These are phyloP conservation scores for Cheiracanthium punctorium DNA, from an alignment of 2,888 invertebrate genomes.

Conservation along the genomic window DNA sequence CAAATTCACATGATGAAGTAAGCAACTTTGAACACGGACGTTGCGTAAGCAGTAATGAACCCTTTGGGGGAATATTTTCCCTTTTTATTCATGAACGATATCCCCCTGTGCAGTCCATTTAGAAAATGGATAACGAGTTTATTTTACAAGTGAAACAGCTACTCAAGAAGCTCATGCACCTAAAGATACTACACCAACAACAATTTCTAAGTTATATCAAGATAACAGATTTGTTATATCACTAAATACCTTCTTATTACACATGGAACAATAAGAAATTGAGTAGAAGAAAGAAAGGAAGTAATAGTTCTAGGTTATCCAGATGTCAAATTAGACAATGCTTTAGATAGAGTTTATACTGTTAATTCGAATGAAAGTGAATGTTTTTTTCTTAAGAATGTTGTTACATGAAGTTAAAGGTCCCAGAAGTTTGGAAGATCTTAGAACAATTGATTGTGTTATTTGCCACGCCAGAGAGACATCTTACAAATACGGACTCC, in stretches of 20 bases:
- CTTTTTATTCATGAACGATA: conserved; percentile 73
- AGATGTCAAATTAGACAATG: no score
- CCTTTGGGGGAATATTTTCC: conserved; percentile 74
- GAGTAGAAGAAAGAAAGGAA: background rate
- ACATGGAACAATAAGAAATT: no score
- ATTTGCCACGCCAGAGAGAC: no score
- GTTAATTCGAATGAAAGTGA: background rate
- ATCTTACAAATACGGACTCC: no score
- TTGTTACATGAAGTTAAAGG: background rate
- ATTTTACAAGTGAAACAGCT: background rate
- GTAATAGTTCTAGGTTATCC: background rate
- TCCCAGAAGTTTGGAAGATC: no score
- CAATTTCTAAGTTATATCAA: background rate
- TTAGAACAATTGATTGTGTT: no score
- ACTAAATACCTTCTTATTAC: background rate
- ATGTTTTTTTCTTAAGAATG: background rate
- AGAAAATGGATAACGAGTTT: no score
- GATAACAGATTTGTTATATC: background rate
- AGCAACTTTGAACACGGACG: conserved; percentile 74
- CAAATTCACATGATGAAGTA: conserved; percentile 73
- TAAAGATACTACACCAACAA: background rate
- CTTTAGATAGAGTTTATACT: conserved; percentile 14
- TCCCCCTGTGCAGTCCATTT: conserved; percentile 4
- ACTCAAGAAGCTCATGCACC: background rate
- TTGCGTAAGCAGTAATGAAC: conserved; percentile 74